Evolutionary conservation across 2,888 invertebrate genomes (phyloP), one percentile per base, ranked within the genome.

Genomic region (Coenonympha arcania): DNA sequence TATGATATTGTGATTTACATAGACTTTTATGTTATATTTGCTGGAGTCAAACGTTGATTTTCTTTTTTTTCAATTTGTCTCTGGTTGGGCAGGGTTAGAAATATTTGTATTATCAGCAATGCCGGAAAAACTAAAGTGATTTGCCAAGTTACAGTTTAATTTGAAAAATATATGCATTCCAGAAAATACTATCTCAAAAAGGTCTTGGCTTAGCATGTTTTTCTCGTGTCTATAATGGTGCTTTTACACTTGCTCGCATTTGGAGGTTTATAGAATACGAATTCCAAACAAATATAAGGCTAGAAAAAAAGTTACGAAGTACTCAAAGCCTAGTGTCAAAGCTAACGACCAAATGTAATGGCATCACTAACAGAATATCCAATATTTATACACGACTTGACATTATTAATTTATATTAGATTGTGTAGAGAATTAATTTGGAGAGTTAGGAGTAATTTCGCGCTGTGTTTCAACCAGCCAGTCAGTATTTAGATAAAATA

Each of bases 401-500:
- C 60, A 50, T 63, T 61, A 61, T 63, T 63, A 64, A 64, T 64
- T 63, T 65, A 63, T 61, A 55, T 57, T 63, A 62, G 58, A 58
- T 56, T 63, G 60, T 54, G 49, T 62, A 64, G 58, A 48, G 43
- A 58, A 58, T 52, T 50, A 50, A 52, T 55, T 52, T 44, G 28
- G 41, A 44, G 19, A 16, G 47, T 47, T 57, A 59, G 55, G 36
- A 37, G 43, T 59, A 58, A 58, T 65, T n/a, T n/a, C 63, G 72
- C 61, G 69, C 74, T 76, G 75, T 68, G 64, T 62, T 67, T 43
- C 22, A 30, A 41, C 39, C 70, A 66, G 76, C 76, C 79, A 81
- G 81, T 79, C 83, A 83, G 83, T 83, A 82, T 83, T 80, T 74
- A 81, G 79, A 73, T 67, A 67, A 70, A 74, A 71, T 71, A 71